These are phyloP conservation scores for Cotesia glomerata DNA, from an alignment of 1,140 invertebrate species.

Conservation along the genomic window DNA sequence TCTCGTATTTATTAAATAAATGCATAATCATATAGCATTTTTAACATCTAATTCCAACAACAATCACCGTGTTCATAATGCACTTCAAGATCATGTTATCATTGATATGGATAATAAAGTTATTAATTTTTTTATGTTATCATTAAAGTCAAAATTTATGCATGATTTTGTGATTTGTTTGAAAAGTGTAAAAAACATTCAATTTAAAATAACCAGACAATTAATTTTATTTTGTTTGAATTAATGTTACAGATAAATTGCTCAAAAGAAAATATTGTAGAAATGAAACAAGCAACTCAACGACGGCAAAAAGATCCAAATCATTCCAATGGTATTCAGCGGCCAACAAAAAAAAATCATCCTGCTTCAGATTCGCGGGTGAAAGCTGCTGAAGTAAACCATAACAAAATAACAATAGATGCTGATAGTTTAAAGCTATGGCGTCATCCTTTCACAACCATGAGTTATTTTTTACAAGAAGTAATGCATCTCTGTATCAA, in stretches of 20 bases:
- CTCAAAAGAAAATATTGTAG: not conserved
- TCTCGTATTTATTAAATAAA: too few species aligned
- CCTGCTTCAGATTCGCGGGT: not conserved
- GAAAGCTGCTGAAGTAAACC: not conserved
- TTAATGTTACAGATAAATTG: not conserved
- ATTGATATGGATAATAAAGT: too few species aligned
- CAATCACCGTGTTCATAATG: too few species aligned
- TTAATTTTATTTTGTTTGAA: not conserved
- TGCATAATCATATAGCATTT: too few species aligned
- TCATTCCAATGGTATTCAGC: not conserved
- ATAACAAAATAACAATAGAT: constrained; percentile 54
- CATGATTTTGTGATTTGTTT: too few species aligned
- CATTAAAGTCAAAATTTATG: too few species aligned
- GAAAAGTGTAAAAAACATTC: too few species aligned
- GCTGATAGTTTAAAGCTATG: constrained; percentile 80
- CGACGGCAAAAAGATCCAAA: not conserved
- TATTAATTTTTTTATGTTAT: too few species aligned
- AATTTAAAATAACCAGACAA: too few species aligned
- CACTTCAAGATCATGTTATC: too few species aligned
- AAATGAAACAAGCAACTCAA: not conserved
- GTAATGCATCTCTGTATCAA: constrained; percentile 68
- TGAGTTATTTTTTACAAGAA: constrained; percentile 86
- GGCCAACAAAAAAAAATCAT: not conserved
- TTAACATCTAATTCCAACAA: too few species aligned
- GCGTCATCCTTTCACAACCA: constrained; percentile 81